These are phyloP conservation scores for Drosophila monieri DNA, from an alignment of 2,888 invertebrate species.

Conservation along the genomic window DNA sequence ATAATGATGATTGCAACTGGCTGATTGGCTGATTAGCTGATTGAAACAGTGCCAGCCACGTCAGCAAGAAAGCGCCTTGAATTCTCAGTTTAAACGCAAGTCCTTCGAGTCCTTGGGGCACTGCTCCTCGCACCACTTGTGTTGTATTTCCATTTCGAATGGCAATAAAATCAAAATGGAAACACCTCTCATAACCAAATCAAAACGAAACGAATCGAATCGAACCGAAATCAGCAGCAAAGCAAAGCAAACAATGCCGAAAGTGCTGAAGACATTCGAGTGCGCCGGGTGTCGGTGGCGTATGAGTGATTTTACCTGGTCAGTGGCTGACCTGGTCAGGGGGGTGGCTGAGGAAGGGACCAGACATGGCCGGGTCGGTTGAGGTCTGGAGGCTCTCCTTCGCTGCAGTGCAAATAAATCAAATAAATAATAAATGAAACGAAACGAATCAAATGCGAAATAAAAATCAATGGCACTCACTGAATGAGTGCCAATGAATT, in stretches of 20 bases:
- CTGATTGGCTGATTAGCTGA: constrained; percentile 47
- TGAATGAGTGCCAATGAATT: constrained; percentile 76
- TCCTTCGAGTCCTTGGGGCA: no score
- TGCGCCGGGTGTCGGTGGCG: constrained; percentile 46
- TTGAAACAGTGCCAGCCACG: constrained; percentile 33
- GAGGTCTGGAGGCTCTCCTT: constrained; percentile 1
- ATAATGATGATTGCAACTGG: constrained; percentile 26
- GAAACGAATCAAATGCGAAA: constrained; percentile 77
- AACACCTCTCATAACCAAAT: constrained; percentile 28
- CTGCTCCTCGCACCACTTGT: background rate
- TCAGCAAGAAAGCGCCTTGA: background rate
- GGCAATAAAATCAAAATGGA: constrained; percentile 52
- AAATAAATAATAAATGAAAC: constrained; percentile 79
- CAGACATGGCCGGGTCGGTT: background rate
- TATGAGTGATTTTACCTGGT: constrained; percentile 67
- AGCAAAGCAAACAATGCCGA: constrained; percentile 25
- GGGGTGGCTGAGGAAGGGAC: no score
- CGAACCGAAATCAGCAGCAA: constrained; percentile 2
- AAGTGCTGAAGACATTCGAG: constrained; percentile 43
- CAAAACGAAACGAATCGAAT: constrained; percentile 24
- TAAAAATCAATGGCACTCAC: constrained; percentile 77
- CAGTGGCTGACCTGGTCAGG: no score
- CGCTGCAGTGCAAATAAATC: constrained; percentile 71
- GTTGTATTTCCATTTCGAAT: constrained; percentile 23
- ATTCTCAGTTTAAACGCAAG: background rate